Evolutionary conservation across 2,888 invertebrate genomes (phyloP).

Genomic region (Lasioglossum marginatum): DNA sequence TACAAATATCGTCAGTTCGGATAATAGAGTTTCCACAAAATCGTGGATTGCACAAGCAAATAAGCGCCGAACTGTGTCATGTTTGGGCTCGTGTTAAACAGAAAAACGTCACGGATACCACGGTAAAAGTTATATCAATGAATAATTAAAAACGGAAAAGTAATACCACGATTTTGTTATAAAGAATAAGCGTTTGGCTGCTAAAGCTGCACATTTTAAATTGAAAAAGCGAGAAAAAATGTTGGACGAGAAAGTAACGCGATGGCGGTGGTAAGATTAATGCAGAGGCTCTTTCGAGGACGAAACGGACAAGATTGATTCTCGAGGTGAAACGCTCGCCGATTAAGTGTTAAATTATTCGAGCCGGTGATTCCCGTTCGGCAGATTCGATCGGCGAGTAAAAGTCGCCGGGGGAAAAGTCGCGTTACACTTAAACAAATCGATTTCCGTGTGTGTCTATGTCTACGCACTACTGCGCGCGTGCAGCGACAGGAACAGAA

Average conservation of each 20-base stretch:
- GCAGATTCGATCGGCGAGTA: slow-evolving; percentile 1
- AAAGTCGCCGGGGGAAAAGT: neutral
- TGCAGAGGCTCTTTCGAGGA: slow-evolving; percentile 50
- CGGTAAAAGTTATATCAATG: neutral
- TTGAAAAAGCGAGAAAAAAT: neutral
- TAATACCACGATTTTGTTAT: neutral
- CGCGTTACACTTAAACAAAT: neutral
- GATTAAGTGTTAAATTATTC: slow-evolving; percentile 16
- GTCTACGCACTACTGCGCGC: neutral
- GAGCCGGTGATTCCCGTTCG: neutral
- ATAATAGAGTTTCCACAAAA: neutral
- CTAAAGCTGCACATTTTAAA: neutral
- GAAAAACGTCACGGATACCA: neutral
- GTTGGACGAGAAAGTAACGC: neutral
- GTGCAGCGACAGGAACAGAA: neutral
- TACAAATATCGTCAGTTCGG: neutral
- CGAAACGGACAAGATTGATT: slow-evolving; percentile 13
- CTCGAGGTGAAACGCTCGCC: slow-evolving; percentile 7
- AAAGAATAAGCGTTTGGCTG: neutral
- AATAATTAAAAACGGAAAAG: neutral
- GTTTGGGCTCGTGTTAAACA: neutral
- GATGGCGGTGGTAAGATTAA: slow-evolving; percentile 22
- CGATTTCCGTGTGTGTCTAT: neutral
- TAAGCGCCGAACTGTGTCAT: neutral
- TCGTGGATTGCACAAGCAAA: neutral